A percentile compares a stretch with the other conserved stretches of the same genome.
phyloP scores from a whole-genome alignment of 2,888 invertebrate genomes.

The Aleiodes alternator region DNA sequence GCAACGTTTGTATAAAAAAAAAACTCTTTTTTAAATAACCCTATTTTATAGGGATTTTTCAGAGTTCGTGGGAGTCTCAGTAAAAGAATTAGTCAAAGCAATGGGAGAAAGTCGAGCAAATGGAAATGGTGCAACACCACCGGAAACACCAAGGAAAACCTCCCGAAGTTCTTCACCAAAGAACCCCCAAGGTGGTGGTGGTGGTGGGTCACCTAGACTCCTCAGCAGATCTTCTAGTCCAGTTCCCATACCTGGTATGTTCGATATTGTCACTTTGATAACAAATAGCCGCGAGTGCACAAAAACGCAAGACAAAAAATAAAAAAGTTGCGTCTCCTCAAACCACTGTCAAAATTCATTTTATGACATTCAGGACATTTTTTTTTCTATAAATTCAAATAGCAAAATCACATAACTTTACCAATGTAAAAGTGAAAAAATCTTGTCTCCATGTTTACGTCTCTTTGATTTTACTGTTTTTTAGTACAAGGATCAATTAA shows the following conservation, averaged over 20 bases:
- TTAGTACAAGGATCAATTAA: too few relatives aligned
- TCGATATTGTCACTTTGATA: constrained; percentile 31
- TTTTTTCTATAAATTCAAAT: too few relatives aligned
- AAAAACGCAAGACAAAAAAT: too few relatives aligned
- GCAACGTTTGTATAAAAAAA: too few relatives aligned
- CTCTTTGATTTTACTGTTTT: too few relatives aligned
- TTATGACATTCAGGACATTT: too few relatives aligned
- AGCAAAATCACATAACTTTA: too few relatives aligned
- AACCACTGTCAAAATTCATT: too few relatives aligned
- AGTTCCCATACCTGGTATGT: constrained; percentile 79
- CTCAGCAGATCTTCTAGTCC: constrained; percentile 80
- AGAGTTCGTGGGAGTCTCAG: constrained; percentile 81
- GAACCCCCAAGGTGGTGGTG: constrained; percentile 68
- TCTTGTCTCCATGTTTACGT: too few relatives aligned
- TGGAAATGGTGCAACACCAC: constrained; percentile 86
- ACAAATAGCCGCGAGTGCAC: too few relatives aligned
- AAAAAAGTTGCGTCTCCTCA: too few relatives aligned
- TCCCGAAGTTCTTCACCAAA: constrained; percentile 77
- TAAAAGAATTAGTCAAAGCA: constrained; percentile 84
- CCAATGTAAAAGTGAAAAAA: too few relatives aligned
- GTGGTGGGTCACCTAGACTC: constrained; percentile 74
- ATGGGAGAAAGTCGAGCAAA: constrained; percentile 87
- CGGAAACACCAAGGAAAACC: constrained; percentile 80
- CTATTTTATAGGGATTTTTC: constrained; percentile 74
- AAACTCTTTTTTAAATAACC: background rate